Evolutionary conservation across 1,140 invertebrate genomes (phyloP).

Genomic region (Tetramorium parvispinum): DNA sequence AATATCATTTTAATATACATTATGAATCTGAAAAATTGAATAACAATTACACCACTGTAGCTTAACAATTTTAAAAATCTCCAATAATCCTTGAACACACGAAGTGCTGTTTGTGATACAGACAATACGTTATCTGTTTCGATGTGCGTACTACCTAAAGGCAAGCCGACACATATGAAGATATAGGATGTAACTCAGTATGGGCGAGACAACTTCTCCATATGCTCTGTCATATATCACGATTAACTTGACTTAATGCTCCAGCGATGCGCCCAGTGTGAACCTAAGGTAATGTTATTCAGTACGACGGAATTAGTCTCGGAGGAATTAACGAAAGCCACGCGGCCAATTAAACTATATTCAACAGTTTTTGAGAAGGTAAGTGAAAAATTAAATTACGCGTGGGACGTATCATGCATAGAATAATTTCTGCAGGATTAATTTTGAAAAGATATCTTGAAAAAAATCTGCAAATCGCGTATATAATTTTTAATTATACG

Average conservation of each 20-base stretch:
- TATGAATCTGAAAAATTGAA: background rate
- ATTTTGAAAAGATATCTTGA: background rate
- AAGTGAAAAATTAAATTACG: slow-evolving; percentile 1
- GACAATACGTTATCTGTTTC: background rate
- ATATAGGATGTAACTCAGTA: slow-evolving; percentile 54
- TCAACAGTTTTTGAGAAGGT: slow-evolving; percentile 1
- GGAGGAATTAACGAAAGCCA: background rate
- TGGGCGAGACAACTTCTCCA: slow-evolving; percentile 56
- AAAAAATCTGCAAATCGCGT: background rate
- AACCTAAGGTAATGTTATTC: slow-evolving; percentile 49
- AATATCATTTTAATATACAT: no score
- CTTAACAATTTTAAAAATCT: background rate
- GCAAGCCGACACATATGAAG: slow-evolving; percentile 57
- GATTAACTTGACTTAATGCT: slow-evolving; percentile 64
- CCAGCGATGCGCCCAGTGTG: slow-evolving; percentile 19
- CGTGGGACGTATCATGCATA: background rate
- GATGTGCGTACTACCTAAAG: slow-evolving; percentile 47
- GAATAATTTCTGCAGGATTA: background rate
- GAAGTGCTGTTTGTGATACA: background rate
- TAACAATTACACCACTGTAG: background rate
- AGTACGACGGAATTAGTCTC: slow-evolving; percentile 20
- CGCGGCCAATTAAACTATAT: slow-evolving; percentile 26
- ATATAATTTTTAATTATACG: background rate
- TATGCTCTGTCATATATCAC: slow-evolving; percentile 52
- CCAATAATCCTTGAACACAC: background rate